Evolutionary conservation across 2,888 invertebrate species (phyloP).

Genomic region (Perizoma flavofasciatum): DNA sequence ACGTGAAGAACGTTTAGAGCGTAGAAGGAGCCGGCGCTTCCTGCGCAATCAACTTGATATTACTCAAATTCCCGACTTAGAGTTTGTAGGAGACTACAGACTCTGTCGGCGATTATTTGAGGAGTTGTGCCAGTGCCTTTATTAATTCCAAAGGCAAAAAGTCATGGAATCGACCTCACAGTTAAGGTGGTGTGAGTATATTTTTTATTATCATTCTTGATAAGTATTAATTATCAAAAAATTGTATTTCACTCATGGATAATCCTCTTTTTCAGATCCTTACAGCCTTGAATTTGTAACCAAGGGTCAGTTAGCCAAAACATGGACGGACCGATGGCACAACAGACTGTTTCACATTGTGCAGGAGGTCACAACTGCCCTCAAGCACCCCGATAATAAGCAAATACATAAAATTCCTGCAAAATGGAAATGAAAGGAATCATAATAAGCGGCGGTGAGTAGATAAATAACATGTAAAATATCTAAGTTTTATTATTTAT

Average conservation of each 20-base stretch:
- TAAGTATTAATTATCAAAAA: no score
- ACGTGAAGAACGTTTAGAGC: slow-evolving; percentile 35
- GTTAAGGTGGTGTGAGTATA: slow-evolving; percentile 3
- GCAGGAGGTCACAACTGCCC: slow-evolving; percentile 23
- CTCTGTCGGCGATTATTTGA: slow-evolving; percentile 4
- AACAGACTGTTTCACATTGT: slow-evolving; percentile 31
- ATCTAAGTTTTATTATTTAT: background rate
- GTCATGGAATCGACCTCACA: no score
- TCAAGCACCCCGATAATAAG: slow-evolving; percentile 24
- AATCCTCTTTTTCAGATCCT: slow-evolving; percentile 26
- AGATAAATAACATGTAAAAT: background rate
- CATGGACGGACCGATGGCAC: slow-evolving; percentile 31
- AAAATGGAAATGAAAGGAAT: slow-evolving; percentile 19
- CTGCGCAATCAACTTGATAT: slow-evolving; percentile 5
- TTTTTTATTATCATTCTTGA: background rate
- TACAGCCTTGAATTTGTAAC: slow-evolving; percentile 25
- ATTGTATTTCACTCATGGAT: no score
- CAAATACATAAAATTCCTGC: slow-evolving; percentile 31
- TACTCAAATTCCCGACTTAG: background rate
- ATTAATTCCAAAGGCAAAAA: no score
- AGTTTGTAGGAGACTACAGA: slow-evolving; percentile 4
- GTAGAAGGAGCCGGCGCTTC: slow-evolving; percentile 40
- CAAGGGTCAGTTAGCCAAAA: slow-evolving; percentile 32
- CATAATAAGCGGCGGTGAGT: background rate
- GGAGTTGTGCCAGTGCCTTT: background rate